These are phyloP conservation scores for Spodoptera exigua DNA, from an alignment of 2,888 invertebrate genomes.

Conservation along the genomic window DNA sequence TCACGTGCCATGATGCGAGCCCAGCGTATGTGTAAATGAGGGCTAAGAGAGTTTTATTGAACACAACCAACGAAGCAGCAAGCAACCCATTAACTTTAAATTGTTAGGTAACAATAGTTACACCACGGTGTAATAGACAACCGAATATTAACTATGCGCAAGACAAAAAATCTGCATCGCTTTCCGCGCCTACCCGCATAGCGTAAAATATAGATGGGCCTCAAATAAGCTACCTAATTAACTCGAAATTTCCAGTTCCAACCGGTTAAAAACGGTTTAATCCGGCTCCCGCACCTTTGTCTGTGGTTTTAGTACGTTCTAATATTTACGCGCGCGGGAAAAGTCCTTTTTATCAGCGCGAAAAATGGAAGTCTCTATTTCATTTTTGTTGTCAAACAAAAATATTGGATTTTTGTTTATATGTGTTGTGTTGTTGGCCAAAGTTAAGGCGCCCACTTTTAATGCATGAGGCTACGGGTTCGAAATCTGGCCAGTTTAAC, in stretches of 20 bases:
- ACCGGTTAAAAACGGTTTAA: constrained; percentile 36
- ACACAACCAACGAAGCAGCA: too few relatives aligned
- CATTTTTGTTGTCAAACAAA: constrained; percentile 7
- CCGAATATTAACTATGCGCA: constrained; percentile 27
- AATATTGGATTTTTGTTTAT: constrained; percentile 4
- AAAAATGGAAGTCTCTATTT: constrained; percentile 5
- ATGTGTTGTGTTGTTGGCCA: background rate
- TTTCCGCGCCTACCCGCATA: constrained; percentile 35
- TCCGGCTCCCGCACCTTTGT: constrained; percentile 37
- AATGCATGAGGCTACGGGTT: too few relatives aligned
- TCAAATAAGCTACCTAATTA: constrained; percentile 52
- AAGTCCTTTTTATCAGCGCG: constrained; percentile 25
- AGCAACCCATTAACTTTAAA: constrained; percentile 3
- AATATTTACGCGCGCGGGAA: constrained; percentile 45
- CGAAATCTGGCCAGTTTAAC: too few relatives aligned
- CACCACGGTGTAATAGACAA: constrained; percentile 20
- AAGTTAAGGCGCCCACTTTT: too few relatives aligned
- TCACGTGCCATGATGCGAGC: too few relatives aligned
- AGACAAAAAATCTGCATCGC: constrained; percentile 45
- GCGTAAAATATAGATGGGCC: constrained; percentile 47
- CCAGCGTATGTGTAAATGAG: too few relatives aligned
- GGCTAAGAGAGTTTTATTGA: too few relatives aligned
- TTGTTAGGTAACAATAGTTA: background rate
- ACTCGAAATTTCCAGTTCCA: constrained; percentile 48
- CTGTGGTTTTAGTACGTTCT: constrained; percentile 44